Base-by-base conservation (phyloP, 1,140 invertebrate genomes). In the Branchinecta lynchi region DNA sequence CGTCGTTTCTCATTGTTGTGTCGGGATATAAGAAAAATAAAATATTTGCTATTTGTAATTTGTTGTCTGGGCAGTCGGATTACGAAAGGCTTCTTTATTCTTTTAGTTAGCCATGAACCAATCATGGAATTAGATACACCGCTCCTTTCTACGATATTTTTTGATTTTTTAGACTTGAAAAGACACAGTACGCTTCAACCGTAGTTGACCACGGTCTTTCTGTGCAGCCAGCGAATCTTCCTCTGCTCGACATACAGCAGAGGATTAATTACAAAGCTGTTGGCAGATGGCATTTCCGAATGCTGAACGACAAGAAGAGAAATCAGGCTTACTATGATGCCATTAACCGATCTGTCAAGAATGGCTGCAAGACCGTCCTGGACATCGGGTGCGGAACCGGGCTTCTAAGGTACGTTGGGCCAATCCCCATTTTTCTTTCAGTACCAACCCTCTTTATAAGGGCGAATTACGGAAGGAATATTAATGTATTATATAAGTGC, bases 351-450 rank as follows among this genome's bases (percentile, higher is more conserved):
- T 82, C 77, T 70, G 75, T 88, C 17, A 75, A 76, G 12, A 73
- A 78, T 66, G 82, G 81, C 20, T 82, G 80, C 71, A 78, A 81
- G 68, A 79, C 78, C 72, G 83, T 89, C 7, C 74, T 90, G 17
- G 88, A 90, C 76, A 82, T 91, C 71, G 89, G 89, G 7, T 82
- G 86, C 69, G 89, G 89, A 8, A 87, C 86, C 71, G 87, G 87
- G 3, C 74, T 90, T 12, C 73, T 82, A 0, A 82, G 81, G 81
- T 82, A 67, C 70, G 72, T 69, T 70, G 5, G 12, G 10, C n/a
- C n/a, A n/a, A n/a, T n/a, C n/a, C n/a, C n/a, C n/a, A n/a, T n/a
- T n/a, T n/a, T n/a, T n/a, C n/a, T n/a, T n/a, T n/a, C n/a, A n/a
- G 1, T 65, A 3, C 12, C 32, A 32, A 32, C 32, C 5, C 5